Evolutionary conservation across 64 coral and sea anemone genomes (phyloP).

Genomic region (Montipora cactus): DNA sequence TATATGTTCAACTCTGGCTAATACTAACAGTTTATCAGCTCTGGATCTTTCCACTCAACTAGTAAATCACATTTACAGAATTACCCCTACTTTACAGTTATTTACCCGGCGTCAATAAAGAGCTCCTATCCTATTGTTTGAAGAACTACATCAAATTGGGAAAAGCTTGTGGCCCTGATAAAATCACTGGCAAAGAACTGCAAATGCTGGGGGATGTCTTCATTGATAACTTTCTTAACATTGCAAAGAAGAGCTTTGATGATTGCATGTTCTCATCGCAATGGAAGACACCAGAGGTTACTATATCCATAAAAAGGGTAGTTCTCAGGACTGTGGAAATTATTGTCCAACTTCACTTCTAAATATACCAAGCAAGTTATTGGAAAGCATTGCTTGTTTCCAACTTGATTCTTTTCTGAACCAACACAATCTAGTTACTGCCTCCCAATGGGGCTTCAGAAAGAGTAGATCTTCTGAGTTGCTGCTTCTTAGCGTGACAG

Average conservation of each 20-base stretch:
- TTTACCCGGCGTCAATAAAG: no score
- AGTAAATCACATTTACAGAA: no score
- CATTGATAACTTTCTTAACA: background rate
- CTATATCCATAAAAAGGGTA: background rate
- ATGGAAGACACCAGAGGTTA: background rate
- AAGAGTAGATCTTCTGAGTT: slow-evolving; percentile 29
- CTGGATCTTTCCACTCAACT: background rate
- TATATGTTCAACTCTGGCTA: slow-evolving; percentile 39
- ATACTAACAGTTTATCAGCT: background rate
- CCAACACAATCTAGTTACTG: background rate
- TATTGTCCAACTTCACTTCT: slow-evolving; percentile 22
- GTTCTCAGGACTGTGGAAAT: background rate
- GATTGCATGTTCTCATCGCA: slow-evolving; percentile 1
- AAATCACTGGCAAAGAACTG: background rate
- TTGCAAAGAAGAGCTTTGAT: background rate
- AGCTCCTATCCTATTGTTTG: background rate
- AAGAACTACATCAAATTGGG: no score
- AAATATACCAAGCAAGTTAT: background rate
- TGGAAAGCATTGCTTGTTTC: slow-evolving; percentile 27
- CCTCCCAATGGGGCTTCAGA: slow-evolving; percentile 32
- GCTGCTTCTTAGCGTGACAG: slow-evolving; percentile 27
- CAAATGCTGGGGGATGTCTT: background rate
- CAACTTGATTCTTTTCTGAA: slow-evolving; percentile 10
- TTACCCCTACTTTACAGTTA: no score
- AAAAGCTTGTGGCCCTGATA: no score